Conservation (phyloP, 2,113 vertebrate species). For the Rhagologus leucostigma region DNA sequence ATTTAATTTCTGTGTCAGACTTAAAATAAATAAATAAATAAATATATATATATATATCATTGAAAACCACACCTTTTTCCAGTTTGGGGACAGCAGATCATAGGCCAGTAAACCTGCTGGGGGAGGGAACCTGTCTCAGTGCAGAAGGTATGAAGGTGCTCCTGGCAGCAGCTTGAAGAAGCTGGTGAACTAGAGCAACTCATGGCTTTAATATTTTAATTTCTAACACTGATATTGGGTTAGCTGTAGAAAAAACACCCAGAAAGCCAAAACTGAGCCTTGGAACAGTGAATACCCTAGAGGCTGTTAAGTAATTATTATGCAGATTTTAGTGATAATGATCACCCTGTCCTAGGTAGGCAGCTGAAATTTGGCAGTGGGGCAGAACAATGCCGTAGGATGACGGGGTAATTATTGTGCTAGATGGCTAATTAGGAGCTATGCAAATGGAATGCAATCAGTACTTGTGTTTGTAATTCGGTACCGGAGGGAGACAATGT, state of each 20-base stretch:
- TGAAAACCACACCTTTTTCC: not conserved
- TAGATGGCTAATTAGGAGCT: slow-evolving; percentile 2
- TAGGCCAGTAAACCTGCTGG: not conserved
- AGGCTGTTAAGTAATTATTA: slow-evolving; percentile 26
- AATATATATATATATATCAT: too few relatives aligned
- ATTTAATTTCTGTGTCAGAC: not conserved
- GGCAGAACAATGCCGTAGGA: not conserved
- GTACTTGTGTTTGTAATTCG: not conserved
- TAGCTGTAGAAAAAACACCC: not conserved
- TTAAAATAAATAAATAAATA: not conserved
- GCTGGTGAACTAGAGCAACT: not conserved
- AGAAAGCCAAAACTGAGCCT: not conserved
- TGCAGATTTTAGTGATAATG: not conserved
- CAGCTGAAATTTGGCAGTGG: not conserved
- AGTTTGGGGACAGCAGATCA: not conserved
- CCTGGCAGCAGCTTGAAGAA: not conserved
- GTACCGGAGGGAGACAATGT: not conserved
- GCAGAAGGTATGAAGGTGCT: not conserved
- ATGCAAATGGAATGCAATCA: not conserved
- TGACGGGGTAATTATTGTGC: slow-evolving; percentile 5
- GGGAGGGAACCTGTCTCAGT: not conserved
- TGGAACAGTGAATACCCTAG: not conserved
- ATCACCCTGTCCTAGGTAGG: not conserved
- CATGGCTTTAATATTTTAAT: not conserved
- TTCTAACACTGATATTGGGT: not conserved